A percentile compares a stretch with the other conserved stretches of the same genome.
Evolutionary conservation across 2,888 invertebrate genomes (phyloP).

Genomic region (Isotomurus palustris): DNA sequence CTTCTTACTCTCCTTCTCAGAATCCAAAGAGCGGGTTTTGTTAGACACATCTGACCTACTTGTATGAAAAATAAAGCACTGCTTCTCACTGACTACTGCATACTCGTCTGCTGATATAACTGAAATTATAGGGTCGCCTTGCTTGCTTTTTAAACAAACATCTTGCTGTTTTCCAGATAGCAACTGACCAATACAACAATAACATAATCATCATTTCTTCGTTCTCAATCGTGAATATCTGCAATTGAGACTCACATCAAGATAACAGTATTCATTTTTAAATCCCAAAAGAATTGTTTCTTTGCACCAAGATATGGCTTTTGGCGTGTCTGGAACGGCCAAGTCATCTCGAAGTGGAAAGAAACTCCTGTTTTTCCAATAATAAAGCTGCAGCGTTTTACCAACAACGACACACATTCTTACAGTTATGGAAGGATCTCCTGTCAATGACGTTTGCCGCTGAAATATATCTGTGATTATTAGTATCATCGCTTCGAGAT

Average conservation of each 20-base stretch:
- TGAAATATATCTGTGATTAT: too few species aligned
- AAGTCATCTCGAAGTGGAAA: slow-evolving; percentile 67
- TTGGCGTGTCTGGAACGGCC: slow-evolving; percentile 72
- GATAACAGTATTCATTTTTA: slow-evolving; percentile 72
- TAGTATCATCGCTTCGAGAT: not conserved
- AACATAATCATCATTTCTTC: not conserved
- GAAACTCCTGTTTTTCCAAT: slow-evolving; percentile 81
- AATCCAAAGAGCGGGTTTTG: not conserved
- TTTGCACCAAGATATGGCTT: slow-evolving; percentile 73
- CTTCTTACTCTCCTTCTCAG: slow-evolving; percentile 6
- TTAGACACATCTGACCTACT: slow-evolving; percentile 75
- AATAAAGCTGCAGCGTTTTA: slow-evolving; percentile 77
- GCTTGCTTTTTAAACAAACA: slow-evolving; percentile 77
- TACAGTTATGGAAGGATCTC: slow-evolving; percentile 70
- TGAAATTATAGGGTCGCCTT: slow-evolving; percentile 77
- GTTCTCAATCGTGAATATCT: not conserved
- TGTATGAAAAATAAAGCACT: slow-evolving; percentile 26
- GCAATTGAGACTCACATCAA: slow-evolving; percentile 59
- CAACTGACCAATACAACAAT: slow-evolving; percentile 22
- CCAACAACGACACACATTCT: slow-evolving; percentile 83
- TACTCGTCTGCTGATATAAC: slow-evolving; percentile 69
- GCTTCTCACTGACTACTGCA: slow-evolving; percentile 76
- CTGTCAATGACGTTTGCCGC: slow-evolving; percentile 62
- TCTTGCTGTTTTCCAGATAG: slow-evolving; percentile 64
- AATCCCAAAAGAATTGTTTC: slow-evolving; percentile 83